Evolutionary conservation across 2,797 vertebrate genomes (phyloP), one percentile per base, ranked within the genome.

Genomic region (Bucorvus abyssinicus): DNA sequence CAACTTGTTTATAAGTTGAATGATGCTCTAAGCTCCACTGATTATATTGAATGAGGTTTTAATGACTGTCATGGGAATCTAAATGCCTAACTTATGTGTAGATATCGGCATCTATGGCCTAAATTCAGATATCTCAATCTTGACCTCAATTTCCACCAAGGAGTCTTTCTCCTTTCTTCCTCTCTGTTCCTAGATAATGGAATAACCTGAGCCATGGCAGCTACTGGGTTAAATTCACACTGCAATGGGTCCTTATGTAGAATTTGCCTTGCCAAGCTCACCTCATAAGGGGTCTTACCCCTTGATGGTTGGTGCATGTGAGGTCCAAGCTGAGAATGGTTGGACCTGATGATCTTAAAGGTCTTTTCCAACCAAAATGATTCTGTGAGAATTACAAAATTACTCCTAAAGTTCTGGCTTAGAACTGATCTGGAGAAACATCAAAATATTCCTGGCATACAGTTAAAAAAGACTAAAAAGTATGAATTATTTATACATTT

Each of bases 221-320:
- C 64, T 91, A 5, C 22, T 24, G 36, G 9, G 30, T 52, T 75
- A n/a, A 91, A 85, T 73, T 82, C 55, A 29, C 55, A 11, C 30
- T 82, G n/a, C 26, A 68, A 5, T 14, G 23, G 5, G 13, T 79
- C 7, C 59, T 40, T 3, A 2, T 4, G 29, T 20, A 38, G 42
- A 15, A 56, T 57, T 71, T 27, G 2, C 14, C 27, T 84, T 77
- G 24, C 7, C 40, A 67, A 38, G 8, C 3, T 84, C 34, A 27
- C 7, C 12, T 63, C 18, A 2, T 1, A 17, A 73, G 12, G 8
- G 2, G 11, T 4, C 76, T 76, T 80, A 11, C 32, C 5, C 23
- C 6, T 27, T 32, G 14, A n/a, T 22, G 76, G 13, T 9, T 74
- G 24, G 6, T 50, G 12, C 0, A 0, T 26, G 14, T 15, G 38